phyloP scores from a whole-genome alignment of 2,888 invertebrate species.

The Perithous albicinctus region DNA sequence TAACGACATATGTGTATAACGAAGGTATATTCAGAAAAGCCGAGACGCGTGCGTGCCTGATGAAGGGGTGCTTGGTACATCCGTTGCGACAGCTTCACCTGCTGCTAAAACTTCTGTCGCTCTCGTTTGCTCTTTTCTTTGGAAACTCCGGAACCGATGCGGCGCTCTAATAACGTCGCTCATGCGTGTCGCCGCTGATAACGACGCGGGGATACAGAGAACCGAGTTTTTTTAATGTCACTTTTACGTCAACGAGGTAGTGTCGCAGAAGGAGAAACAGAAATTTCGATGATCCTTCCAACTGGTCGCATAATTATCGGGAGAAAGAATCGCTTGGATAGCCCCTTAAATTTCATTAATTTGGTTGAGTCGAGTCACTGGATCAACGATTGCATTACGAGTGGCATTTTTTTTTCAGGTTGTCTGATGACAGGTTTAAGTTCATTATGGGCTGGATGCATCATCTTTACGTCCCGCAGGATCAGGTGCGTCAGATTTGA shows the following conservation, averaged over 20 bases:
- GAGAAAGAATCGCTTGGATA: not conserved
- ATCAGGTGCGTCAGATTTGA: too few species aligned
- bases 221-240: slow-evolving; percentile 32
- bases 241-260: slow-evolving; percentile 43
- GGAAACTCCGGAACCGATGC: slow-evolving; percentile 18
- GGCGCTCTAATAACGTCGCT: slow-evolving; percentile 26
- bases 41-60: slow-evolving; percentile 60
- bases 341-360: slow-evolving; percentile 36
- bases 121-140: slow-evolving; percentile 38
- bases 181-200: slow-evolving; percentile 65
- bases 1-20: slow-evolving; percentile 18
- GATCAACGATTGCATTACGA: slow-evolving; percentile 41
- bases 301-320: slow-evolving; percentile 42
- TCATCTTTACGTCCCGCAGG: too few species aligned
- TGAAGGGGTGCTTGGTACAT: slow-evolving; percentile 71
- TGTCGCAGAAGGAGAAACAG: not conserved
- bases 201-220: slow-evolving; percentile 26
- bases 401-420: too few species aligned
- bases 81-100: slow-evolving; percentile 73
- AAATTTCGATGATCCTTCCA: slow-evolving; percentile 6
- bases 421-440: too few species aligned
- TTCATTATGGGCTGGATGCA: too few species aligned
- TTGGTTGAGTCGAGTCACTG: slow-evolving; percentile 37
- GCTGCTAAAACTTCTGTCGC: slow-evolving; percentile 50
- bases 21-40: slow-evolving; percentile 16